A percentile compares a stretch with the other conserved stretches of the same genome.
These are phyloP conservation scores for Andrena camellia DNA, from an alignment of 2,888 invertebrate genomes.

Conservation along the genomic window DNA sequence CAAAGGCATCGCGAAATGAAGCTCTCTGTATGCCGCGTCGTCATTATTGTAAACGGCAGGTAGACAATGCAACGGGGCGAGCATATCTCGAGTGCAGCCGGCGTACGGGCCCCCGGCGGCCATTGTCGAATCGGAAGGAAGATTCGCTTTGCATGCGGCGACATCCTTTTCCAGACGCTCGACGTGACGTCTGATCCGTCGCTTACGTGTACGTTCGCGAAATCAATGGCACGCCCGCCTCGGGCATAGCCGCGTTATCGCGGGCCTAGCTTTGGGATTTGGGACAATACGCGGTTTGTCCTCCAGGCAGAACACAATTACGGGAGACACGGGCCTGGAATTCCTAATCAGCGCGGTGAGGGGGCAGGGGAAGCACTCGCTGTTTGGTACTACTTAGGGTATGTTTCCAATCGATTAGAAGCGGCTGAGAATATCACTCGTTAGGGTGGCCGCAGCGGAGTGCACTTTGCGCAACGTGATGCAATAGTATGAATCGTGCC, in stretches of 20 bases:
- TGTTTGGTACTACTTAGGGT: not conserved
- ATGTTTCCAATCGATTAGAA: not conserved
- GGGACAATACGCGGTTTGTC: conserved; percentile 30
- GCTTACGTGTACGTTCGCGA: conserved; percentile 47
- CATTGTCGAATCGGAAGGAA: conserved; percentile 74
- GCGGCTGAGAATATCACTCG: not conserved
- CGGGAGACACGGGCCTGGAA: not conserved
- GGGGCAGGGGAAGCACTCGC: not conserved
- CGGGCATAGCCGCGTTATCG: conserved; percentile 43
- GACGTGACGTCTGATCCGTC: conserved; percentile 69
- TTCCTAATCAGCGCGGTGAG: not conserved
- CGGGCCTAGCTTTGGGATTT: conserved; percentile 5
- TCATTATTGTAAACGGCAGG: conserved; percentile 75
- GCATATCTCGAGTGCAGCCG: conserved; percentile 68
- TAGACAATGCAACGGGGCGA: conserved; percentile 70
- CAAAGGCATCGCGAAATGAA: conserved; percentile 76
- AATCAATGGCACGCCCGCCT: conserved; percentile 55
- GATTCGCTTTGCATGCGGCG: conserved; percentile 77
- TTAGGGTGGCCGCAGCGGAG: too few species aligned
- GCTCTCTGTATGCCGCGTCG: conserved; percentile 75
- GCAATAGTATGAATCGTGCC: conserved; percentile 69
- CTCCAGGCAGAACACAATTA: not conserved
- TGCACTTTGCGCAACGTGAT: conserved; percentile 47
- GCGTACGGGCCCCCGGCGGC: conserved; percentile 61
- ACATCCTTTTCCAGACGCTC: conserved; percentile 70